Base-by-base conservation (phyloP, 2,113 vertebrate genomes). In the Chinchilla lanigera region DNA sequence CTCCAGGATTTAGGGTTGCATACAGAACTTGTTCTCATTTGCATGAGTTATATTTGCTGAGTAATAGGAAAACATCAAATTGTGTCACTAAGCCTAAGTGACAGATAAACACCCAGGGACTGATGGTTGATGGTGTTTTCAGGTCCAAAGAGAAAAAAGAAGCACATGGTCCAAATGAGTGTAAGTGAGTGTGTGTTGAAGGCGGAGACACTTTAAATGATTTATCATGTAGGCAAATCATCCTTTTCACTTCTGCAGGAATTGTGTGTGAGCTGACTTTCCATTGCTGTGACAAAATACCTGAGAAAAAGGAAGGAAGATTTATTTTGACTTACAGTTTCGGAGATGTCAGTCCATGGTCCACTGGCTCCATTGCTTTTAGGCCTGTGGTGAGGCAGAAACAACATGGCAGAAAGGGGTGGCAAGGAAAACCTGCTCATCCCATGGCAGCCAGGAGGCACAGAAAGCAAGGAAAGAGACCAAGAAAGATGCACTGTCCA, bases 41-140 rank as follows among this genome's bases (percentile, higher is more conserved):
- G 97, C 38, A n/a, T 81, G 63, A 80, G 80, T 14, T 81, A 63
- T 71, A 69, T 58, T 97, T 98, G 94, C 82, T 83, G 94, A 69
- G 22, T 60, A 91, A 93, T 22, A 96, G 52, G 61, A 41, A 86
- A 93, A 22, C 24, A 44, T 3, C 26, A 33, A 65, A 71, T 9
- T 19, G 19, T 86, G 86, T 89, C 86, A 80, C 24, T n/a, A 78
- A 80, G 13, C 38, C 81, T 89, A 38, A 61, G 35, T 54, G 73
- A 83, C 91, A 63, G 86, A n/a, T 19, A 65, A 86, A 52, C 50
- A 86, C 50, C 20, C 20, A 87, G 75, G 63, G 65, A 50, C 56
- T 83, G 71, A 2, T 54, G 86, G 80, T 8, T 22, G 30, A 67
- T 61, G 60, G 56, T 8, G 44, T 50, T 88, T 89, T 77, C 9